Conservation (phyloP, 2,797 vertebrate genomes). For the Presbytis comata region DNA sequence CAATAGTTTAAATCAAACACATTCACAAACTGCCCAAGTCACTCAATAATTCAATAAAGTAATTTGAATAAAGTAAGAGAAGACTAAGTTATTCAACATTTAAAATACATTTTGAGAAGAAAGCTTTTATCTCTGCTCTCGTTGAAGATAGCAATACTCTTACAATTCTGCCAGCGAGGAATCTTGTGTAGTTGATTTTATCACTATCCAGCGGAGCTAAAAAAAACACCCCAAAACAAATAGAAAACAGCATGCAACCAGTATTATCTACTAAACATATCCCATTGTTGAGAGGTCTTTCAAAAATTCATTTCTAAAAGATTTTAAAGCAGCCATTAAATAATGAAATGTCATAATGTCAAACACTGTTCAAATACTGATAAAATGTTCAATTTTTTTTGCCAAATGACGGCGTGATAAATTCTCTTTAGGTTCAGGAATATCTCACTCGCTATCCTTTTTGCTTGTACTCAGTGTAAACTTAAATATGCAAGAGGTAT, state of each 20-base stretch:
- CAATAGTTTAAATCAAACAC: not conserved
- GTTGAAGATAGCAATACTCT: not conserved
- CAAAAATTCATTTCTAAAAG: not conserved
- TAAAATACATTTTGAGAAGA: not conserved
- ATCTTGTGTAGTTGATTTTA: not conserved
- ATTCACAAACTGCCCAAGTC: not conserved
- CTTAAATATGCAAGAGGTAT: not conserved
- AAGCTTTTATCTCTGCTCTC: not conserved
- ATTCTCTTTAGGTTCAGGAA: not conserved
- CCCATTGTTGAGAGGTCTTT: not conserved
- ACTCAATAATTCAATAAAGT: slow-evolving; percentile 1
- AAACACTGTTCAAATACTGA: not conserved
- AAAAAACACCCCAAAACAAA: not conserved
- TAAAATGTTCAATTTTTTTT: not conserved
- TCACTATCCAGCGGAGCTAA: not conserved
- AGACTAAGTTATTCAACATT: not conserved
- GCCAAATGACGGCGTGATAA: not conserved
- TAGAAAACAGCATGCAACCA: not conserved
- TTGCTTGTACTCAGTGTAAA: not conserved
- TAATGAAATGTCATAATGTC: not conserved
- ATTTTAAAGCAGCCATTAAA: not conserved
- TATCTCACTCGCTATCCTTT: not conserved
- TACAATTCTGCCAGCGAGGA: not conserved
- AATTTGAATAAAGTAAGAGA: not conserved
- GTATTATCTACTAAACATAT: not conserved